Evolutionary conservation across 2,113 vertebrate species (phyloP), one percentile per base, ranked within the genome.

Genomic region (Rhinolophus ferrumequinum): DNA sequence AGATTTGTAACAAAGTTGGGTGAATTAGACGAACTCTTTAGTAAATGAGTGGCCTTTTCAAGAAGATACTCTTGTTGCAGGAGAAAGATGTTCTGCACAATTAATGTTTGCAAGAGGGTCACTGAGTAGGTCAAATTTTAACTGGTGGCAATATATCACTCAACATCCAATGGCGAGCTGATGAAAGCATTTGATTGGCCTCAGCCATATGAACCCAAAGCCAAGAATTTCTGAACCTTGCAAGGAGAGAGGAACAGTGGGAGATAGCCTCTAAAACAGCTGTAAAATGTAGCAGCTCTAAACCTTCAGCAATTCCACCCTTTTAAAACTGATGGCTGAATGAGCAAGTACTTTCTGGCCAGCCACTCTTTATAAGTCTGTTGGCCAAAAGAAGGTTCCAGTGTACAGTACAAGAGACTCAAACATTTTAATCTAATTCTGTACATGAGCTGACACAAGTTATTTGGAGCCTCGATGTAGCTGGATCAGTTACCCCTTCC

Each of bases 81-180:
- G 79, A 94, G 96, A 97, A 98, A 88, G 80, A 98, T 98, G 97
- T 97, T 98, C 96, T 98, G 96, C 95, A 96, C 94, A 98, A 98
- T 98, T 98, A 97, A 97, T 98, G 97, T 97, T 98, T 97, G 92
- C 95, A 97, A 95, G 93, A 97, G 94, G 97, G 97, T 97, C 97
- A 93, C 3, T 47, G 93, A 94, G 80, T 97, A 97, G 64, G 87
- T 95, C 93, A 97, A 91, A 97, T 95, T 93, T 96, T 98, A 97
- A 96, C 95, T 96, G 94, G 96, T 92, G 93, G 87, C 90, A 97
- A 84, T 90, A 44, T 80, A 95, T 98, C 95, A 96, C 77, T 95
- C 94, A 86, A 47, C 93, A 82, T 95, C 69, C 92, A 96, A 89
- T 95, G 98, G 97, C 8, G 76, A 98, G 73, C 96, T 91, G 92